Evolutionary conservation across 1,140 invertebrate species (phyloP).

Genomic region (Drosophila auraria): DNA sequence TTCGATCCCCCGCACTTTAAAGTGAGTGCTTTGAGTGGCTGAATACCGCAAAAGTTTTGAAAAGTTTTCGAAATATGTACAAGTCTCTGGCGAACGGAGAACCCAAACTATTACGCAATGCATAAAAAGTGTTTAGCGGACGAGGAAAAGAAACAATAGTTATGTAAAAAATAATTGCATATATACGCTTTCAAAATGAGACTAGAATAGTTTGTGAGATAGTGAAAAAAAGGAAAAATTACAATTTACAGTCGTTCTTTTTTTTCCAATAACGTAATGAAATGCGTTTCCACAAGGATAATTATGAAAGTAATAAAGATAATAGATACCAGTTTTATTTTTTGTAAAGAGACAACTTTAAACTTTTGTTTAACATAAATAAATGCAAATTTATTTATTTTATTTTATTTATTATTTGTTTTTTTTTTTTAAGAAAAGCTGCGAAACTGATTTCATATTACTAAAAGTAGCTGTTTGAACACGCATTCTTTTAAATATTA

Average conservation of each 20-base stretch:
- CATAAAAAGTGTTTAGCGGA: slow-evolving; percentile 45
- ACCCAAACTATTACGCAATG: slow-evolving; percentile 64
- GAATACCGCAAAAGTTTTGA: slow-evolving; percentile 12
- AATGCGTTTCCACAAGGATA: background rate
- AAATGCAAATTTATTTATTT: background rate
- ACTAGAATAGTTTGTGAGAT: background rate
- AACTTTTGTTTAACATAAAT: background rate
- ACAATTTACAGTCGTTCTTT: background rate
- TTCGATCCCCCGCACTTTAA: slow-evolving; percentile 50
- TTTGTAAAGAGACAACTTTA: background rate
- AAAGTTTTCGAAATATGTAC: slow-evolving; percentile 36
- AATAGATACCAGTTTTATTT: background rate
- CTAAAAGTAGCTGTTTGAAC: too few species aligned
- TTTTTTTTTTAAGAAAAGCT: background rate
- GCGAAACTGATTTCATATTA: too few species aligned
- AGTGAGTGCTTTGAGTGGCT: slow-evolving; percentile 55
- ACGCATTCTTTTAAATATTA: too few species aligned
- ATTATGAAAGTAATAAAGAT: background rate
- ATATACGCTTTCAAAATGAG: background rate
- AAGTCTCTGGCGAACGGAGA: slow-evolving; percentile 7
- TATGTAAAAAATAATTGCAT: slow-evolving; percentile 66
- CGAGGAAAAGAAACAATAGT: slow-evolving; percentile 52
- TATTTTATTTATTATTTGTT: background rate
- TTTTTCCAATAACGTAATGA: background rate
- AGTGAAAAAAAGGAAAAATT: background rate